Base-by-base conservation (phyloP, 2,113 vertebrate genomes). In the Pogona vitticeps region DNA sequence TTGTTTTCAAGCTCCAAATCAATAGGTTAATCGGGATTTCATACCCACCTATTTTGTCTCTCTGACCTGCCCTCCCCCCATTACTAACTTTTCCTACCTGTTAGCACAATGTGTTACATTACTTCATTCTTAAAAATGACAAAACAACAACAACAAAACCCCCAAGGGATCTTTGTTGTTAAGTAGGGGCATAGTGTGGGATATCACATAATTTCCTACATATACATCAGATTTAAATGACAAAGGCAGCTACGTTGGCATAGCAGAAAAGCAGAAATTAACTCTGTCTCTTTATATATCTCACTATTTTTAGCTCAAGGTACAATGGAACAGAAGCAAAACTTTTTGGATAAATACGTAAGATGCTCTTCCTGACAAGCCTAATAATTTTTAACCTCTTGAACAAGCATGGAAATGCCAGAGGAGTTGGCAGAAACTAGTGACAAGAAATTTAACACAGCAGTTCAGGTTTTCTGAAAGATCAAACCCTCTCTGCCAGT, bases 331-430 rank as follows among this genome's bases (percentile, higher is more conserved):
- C 78, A 94, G 28, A 92, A 90, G 58, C 26, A 90, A 92, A 92
- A 81, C 71, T 88, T 86, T 86, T 90, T 85, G 80, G 86, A 85
- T 88, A 95, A 94, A 87, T 92, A 90, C 71, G 83, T 67, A 77
- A 90, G 67, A 90, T 59, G 89, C 61, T 61, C n/a, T 90, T 84
- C 80, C 88, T 93, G 95, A 95, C 95, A 95, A 92, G 91, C 86
- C 86, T 85, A 89, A 95, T 87, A 58, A 65, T 81, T 91, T 67
- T 70, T 95, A 91, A 96, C 85, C 80, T 85, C 85, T 23, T 92
- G 91, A 96, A 90, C 93, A 84, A 91, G 93, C 75, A 94, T 33
- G 21, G 92, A 95, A 92, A 93, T 94, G 95, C 90, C 86, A 93
- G 88, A 82, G 92, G 90, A 88, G 73, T 89, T 95, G 93, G 86